phyloP scores from a whole-genome alignment of 1,140 invertebrate genomes.

The Trichogramma pretiosum region DNA sequence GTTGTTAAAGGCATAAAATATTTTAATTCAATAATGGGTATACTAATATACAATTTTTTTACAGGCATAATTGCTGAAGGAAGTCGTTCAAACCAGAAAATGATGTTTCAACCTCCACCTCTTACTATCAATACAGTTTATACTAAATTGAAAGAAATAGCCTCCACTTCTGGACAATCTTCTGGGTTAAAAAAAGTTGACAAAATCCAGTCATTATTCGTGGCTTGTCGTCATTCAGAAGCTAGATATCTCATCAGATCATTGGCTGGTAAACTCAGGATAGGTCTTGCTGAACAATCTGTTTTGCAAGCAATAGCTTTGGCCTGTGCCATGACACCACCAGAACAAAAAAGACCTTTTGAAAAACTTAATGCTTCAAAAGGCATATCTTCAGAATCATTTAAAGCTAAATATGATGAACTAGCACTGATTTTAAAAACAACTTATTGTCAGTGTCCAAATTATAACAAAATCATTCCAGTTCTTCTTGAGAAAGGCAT shows the following conservation, averaged over 20 bases:
- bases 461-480: constrained; percentile 82
- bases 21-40: neutral
- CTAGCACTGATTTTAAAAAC: constrained; percentile 78
- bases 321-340: constrained; percentile 67
- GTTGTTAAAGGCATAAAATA: neutral
- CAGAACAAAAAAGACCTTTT: constrained; percentile 58
- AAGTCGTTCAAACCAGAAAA: constrained; percentile 79
- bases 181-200: constrained; percentile 82
- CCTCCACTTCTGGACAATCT: constrained; percentile 71
- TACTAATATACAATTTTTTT: neutral
- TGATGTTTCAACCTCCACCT: constrained; percentile 70
- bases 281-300: constrained; percentile 95
- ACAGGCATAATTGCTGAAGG: constrained; percentile 81
- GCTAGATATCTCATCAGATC: constrained; percentile 88
- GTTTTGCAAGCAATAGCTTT: constrained; percentile 84
- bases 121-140: constrained; percentile 68
- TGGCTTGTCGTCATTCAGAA: constrained; percentile 85
- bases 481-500: constrained; percentile 74
- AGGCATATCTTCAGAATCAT: constrained; percentile 54
- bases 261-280: constrained; percentile 87
- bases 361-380: constrained; percentile 55
- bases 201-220: constrained; percentile 85
- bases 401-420: constrained; percentile 76
- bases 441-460: constrained; percentile 94
- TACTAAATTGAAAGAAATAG: constrained; percentile 81